Conservation (phyloP, 2,797 vertebrate species). For the Micromesistius poutassou region DNA sequence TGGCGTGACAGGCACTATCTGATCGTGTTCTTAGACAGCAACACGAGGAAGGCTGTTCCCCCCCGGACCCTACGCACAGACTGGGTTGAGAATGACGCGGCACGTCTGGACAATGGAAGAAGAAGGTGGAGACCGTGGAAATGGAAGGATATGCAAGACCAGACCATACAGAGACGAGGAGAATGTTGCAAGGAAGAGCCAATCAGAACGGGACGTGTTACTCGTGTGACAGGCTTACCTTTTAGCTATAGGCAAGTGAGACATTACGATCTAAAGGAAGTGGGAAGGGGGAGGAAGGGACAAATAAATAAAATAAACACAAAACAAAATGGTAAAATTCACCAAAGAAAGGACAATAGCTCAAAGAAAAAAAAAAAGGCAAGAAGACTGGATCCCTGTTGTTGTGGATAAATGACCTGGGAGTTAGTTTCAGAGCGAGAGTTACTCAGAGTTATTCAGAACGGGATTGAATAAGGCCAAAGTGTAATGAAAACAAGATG, state of each 20-base stretch:
- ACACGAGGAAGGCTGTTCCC: neutral
- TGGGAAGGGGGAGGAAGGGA: constrained; percentile 73
- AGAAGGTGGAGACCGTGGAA: constrained; percentile 33
- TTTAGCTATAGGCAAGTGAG: constrained; percentile 96
- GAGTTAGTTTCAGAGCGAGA: neutral
- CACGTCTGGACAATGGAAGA: neutral
- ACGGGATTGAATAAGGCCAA: neutral
- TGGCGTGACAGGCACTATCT: neutral
- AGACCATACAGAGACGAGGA: constrained; percentile 19
- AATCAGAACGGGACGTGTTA: constrained; percentile 55
- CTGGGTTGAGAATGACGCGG: constrained; percentile 52
- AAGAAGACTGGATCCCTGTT: constrained; percentile 56
- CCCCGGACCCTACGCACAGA: neutral
- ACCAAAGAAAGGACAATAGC: neutral
- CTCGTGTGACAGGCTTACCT: constrained; percentile 89
- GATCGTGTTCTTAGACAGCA: neutral
- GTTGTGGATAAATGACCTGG: neutral
- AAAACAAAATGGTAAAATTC: constrained; percentile 23
- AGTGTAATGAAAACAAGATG: neutral
- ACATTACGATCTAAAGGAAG: constrained; percentile 98
- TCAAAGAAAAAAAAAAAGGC: constrained; percentile 31
- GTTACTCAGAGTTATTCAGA: constrained; percentile 10
- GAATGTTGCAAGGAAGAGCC: constrained; percentile 52
- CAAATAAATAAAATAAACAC: constrained; percentile 38
- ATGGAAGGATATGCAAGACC: constrained; percentile 5